Percentiles rank a stretch among this genome's conserved stretches.
phyloP scores from a whole-genome alignment of 2,888 invertebrate genomes.

The Drosophila suboccidentalis region DNA sequence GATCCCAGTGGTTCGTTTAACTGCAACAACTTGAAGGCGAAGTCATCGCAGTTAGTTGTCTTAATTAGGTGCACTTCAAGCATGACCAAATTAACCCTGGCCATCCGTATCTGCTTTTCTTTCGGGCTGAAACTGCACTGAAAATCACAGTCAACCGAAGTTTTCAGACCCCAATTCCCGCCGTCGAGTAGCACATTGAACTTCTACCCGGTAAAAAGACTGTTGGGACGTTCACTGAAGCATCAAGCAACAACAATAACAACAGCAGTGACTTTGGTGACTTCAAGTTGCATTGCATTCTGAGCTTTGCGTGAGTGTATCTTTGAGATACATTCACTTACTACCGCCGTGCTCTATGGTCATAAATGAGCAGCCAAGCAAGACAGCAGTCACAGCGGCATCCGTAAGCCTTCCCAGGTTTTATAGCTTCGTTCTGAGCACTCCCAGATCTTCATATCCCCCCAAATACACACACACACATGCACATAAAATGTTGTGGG shows the following conservation, averaged over 20 bases:
- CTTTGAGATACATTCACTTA: conserved; percentile 60
- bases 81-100: conserved; percentile 59
- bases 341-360: conserved; percentile 68
- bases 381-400: conserved; percentile 32
- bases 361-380: conserved; percentile 82
- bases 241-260: conserved; percentile 38
- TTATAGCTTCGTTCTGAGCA: conserved; percentile 21
- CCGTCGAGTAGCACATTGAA: conserved; percentile 50
- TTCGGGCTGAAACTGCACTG: conserved; percentile 30
- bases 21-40: conserved; percentile 1
- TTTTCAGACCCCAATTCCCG: neutral
- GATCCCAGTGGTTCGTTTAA: neutral
- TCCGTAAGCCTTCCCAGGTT: conserved; percentile 23
- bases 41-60: conserved; percentile 4
- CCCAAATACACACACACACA: neutral
- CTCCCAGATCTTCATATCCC: conserved; percentile 4
- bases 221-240: conserved; percentile 63
- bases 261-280: conserved; percentile 32
- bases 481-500: neutral
- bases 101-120: neutral
- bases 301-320: conserved; percentile 34
- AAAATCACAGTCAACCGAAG: conserved; percentile 53
- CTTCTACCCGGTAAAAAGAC: conserved; percentile 36
- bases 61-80: conserved; percentile 58
- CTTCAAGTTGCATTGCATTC: conserved; percentile 63